phyloP scores from a whole-genome alignment of 2,888 invertebrate genomes.

The Heliothis peltigera region DNA sequence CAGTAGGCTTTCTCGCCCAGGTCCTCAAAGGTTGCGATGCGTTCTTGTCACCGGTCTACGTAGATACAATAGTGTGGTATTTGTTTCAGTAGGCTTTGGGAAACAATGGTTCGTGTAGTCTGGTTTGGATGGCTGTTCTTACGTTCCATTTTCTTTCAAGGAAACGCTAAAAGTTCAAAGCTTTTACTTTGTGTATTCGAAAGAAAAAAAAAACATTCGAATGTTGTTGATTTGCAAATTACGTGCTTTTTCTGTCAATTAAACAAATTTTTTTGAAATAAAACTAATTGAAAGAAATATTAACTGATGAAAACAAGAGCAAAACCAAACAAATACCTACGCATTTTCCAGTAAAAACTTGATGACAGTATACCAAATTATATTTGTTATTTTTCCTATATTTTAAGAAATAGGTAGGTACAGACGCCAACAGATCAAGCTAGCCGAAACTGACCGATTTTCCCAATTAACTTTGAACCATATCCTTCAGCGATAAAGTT shows the following conservation, averaged over 20 bases:
- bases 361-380: background rate
- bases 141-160: background rate
- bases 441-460: no score
- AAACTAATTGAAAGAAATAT: no score
- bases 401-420: background rate
- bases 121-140: background rate
- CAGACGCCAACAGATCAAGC: no score
- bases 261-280: no score
- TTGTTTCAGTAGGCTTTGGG: no score
- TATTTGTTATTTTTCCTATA: background rate
- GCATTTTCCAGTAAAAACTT: background rate
- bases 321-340: background rate
- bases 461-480: no score
- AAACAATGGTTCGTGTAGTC: background rate
- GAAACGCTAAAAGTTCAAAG: background rate
- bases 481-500: no score
- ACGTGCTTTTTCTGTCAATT: no score
- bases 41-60: constrained; percentile 1
- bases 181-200: background rate
- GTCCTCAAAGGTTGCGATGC: constrained; percentile 14
- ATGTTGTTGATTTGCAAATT: no score
- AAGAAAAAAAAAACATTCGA: no score
- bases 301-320: background rate
- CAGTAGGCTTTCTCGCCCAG: constrained; percentile 15
- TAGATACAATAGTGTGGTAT: background rate